Percentiles rank a stretch among this genome's conserved stretches.
Conservation (phyloP, 2,888 invertebrate genomes). For the Oeneis ivallda region DNA sequence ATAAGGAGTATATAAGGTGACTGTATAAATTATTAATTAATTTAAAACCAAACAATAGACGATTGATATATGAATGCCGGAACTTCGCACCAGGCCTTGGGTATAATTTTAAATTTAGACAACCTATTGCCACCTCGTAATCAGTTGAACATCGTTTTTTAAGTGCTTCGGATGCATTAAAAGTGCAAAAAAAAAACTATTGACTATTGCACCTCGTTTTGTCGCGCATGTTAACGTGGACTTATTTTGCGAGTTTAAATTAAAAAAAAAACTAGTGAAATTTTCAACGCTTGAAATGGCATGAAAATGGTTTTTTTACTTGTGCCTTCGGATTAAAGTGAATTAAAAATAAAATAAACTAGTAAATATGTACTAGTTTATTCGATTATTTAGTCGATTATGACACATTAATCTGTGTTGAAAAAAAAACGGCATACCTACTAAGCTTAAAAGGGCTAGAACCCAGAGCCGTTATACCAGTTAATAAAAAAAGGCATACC, state of each 20-base stretch:
- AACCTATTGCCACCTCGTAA: constrained; percentile 16
- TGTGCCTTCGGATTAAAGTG: too few relatives aligned
- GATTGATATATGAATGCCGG: constrained; percentile 23
- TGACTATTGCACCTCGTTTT: background rate
- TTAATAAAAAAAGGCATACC: too few relatives aligned
- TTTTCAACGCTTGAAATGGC: too few relatives aligned
- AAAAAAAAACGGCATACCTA: too few relatives aligned
- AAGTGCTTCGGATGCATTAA: constrained; percentile 13
- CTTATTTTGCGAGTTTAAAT: background rate
- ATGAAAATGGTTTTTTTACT: too few relatives aligned
- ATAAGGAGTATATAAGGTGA: constrained; percentile 3
- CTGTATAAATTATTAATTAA: constrained; percentile 12
- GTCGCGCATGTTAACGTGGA: background rate
- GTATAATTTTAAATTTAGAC: constrained; percentile 28
- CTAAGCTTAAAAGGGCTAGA: too few relatives aligned
- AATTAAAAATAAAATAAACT: too few relatives aligned
- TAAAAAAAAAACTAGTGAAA: too few relatives aligned
- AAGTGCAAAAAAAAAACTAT: constrained; percentile 5
- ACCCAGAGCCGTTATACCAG: too few relatives aligned
- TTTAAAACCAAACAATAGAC: constrained; percentile 14
- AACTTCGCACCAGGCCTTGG: constrained; percentile 22
- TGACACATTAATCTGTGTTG: too few relatives aligned
- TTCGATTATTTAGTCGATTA: too few relatives aligned
- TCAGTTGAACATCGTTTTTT: constrained; percentile 27
- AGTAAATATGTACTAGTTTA: too few relatives aligned